Base-by-base conservation (phyloP, 1,140 invertebrate genomes). In the Atta cephalotes region DNA sequence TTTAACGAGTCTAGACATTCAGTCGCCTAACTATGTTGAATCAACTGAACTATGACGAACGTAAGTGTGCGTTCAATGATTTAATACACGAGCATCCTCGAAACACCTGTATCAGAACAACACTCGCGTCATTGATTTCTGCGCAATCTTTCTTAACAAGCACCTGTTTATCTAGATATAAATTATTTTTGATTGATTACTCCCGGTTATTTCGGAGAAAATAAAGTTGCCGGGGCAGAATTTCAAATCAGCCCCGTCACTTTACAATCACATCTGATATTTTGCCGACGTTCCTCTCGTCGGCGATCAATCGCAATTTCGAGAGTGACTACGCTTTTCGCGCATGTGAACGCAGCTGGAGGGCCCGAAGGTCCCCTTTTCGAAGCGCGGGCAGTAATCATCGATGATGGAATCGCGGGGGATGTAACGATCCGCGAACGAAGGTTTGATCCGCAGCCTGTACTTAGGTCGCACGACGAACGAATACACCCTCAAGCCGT, bases 381-480 rank as follows among this genome's bases (percentile, higher is more conserved):
- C 86, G 89, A 68, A 86, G 78, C 60, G 76, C 68, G 78, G 86
- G 77, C 81, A 80, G 88, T 82, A 91, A 91, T 91, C 91, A 91
- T 87, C 80, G 81, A 68, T 62, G 80, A 89, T 90, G 85, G 58
- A 82, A 91, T 90, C 74, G 84, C 88, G 77, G 88, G 89, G 60
- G 78, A 87, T 72, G 87, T 82, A 92, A 93, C 91, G 92, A 93
- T 93, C 89, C 93, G 92, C 92, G 90, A 93, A 90, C 92, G 87
- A 93, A 93, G 74, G 79, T 60, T 84, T 76, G 88, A 90, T 90
- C 78, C 90, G 88, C 63, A 88, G 85, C 88, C 90, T 93, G 93
- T 92, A 94, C 88, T 93, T 94, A 91, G 89, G 86, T 92, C 91
- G 91, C 86, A 90, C 84, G 86, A 92, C 90, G 87, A 86, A 76